Evolutionary conservation across 2,113 vertebrate genomes (phyloP), one percentile per base, ranked within the genome.

Genomic region (Anoplopoma fimbria): DNA sequence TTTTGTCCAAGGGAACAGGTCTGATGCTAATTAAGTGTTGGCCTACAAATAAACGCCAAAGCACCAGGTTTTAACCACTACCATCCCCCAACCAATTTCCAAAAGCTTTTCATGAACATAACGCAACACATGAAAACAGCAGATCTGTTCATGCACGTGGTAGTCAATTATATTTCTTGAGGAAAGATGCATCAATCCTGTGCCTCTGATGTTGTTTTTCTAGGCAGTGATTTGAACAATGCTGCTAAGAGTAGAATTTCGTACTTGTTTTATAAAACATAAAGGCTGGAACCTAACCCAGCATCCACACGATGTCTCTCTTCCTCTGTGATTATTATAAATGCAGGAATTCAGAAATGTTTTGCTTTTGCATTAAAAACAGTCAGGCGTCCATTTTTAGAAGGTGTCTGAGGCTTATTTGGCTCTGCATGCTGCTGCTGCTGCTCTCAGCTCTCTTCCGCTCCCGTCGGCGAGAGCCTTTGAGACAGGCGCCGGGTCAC

Each of bases 401-500:
- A 90, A 75, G 57, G 77, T 23, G 79, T 90, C 83, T 83, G 76
- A 81, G 87, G 67, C 71, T 77, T 31, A 49, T 87, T 86, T 74
- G 77, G 78, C 75, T 79, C 58, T 69, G 33, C 27, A 25, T 60
- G 83, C 70, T 75, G 23, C 63, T 31, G 80, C 68, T 49, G 78
- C 80, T 81, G 81, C 81, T 82, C 79, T 86, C 86, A 64, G 84
- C 87, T 92, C 86, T 82, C 87, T 87, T 69, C 31, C 88, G 80
- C 80, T 90, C 82, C 89, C 82, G 85, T 58, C 13, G 88, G 81
- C 27, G 29, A 85, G 77, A 88, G 75, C 79, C 88, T 90, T 62
- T 83, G 83, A 93, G 91, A 91, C 92, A 77, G 83, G 67, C 72
- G 9, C 75, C 8, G 74, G 73, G 93, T 95, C 75, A 76, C 90